phyloP scores from a whole-genome alignment of 2,888 invertebrate genomes.

The Escarpia spicata region DNA sequence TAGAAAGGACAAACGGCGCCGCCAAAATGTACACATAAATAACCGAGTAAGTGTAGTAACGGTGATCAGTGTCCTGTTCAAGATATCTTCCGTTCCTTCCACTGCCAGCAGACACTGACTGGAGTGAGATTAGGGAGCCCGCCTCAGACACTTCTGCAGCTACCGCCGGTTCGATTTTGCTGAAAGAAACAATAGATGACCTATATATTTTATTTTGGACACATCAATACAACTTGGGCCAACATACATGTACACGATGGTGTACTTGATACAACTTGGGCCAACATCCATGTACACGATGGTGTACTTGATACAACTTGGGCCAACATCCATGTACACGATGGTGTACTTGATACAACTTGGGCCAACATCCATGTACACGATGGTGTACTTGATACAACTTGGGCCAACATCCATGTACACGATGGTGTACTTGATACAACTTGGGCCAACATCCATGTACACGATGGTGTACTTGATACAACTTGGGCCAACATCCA shows the following conservation, averaged over 20 bases:
- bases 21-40: not conserved
- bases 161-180: not conserved
- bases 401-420: not conserved
- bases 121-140: not conserved
- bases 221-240: not conserved
- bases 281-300: not conserved
- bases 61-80: not conserved
- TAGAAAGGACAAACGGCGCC: not conserved
- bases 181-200: not conserved
- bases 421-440: not conserved
- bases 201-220: not conserved
- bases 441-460: not conserved
- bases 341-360: not conserved
- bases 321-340: not conserved
- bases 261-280: not conserved
- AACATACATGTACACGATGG: not conserved
- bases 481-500: not conserved
- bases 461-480: not conserved
- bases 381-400: not conserved
- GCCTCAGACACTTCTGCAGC: not conserved
- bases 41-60: not conserved
- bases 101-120: not conserved
- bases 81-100: not conserved
- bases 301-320: not conserved
- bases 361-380: not conserved